Base-by-base conservation (phyloP, 2,888 invertebrate genomes). In the Trachelus troglodyta region DNA sequence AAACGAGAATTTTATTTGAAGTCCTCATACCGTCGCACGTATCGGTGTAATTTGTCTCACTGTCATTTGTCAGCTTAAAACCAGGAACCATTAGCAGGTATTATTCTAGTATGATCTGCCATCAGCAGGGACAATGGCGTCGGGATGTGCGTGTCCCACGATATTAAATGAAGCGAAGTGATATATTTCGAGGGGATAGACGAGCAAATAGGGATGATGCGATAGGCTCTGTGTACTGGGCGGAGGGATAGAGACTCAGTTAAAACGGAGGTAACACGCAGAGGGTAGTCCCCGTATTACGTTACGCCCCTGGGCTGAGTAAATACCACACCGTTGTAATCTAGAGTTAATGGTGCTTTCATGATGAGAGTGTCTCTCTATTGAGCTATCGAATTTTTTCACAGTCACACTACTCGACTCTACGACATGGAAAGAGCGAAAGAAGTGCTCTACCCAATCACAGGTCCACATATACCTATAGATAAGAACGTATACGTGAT, bases 341-440 rank as follows among this genome's bases (percentile, higher is more conserved):
- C 89, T 88, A 88, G 86, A 88, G 88, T 89, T 89, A 89, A 89
- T 88, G 88, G 88, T 87, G 84, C 87, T 89, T 86, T 80, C 69
- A 80, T 82, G 79, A 81, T 75, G 80, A 73, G 79, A 76, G 37
- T 34, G 74, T 30, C 31, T 30, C 35, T 30, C 34, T 74, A 34
- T 74, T 34, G 74, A 74, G 74, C n/a, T 40, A 56, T 56, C 56
- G 56, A 56, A 56, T 56, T 23, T 23, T 56, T 56, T 56, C 56
- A 40, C 40, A 56, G 56, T 23, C 56, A 56, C 56, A 15, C 56
- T 56, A 23, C 56, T 56, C 56, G 56, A 23, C 56, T 56, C 23
- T 9, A 56, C 23, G 9, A 9, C 56, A 56, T 11, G 9, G 15
- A 9, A 23, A 23, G 23, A 56, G 23, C 23, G 15, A 56, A 23